A percentile compares a stretch with the other conserved stretches of the same genome.
Conservation (phyloP, 2,888 invertebrate species). For the Drosophila quinaria region DNA sequence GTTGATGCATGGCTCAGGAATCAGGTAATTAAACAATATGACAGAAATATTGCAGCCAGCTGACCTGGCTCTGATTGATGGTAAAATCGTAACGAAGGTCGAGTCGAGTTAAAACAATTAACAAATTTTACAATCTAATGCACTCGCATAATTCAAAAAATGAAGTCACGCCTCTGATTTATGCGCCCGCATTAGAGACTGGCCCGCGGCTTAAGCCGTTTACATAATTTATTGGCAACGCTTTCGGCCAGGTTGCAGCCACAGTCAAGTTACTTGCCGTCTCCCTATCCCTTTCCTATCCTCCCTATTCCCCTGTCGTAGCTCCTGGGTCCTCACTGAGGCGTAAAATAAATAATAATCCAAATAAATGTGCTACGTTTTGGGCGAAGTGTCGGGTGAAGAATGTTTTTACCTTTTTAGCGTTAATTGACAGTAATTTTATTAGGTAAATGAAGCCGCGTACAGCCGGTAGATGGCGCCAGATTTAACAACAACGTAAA, state of each 20-base stretch:
- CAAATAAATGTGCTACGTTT: constrained; percentile 65
- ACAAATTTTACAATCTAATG: constrained; percentile 45
- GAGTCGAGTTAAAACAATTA: constrained; percentile 35
- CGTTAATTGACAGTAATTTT: constrained; percentile 81
- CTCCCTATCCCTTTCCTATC: not conserved
- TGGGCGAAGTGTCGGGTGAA: not conserved
- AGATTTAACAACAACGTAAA: constrained; percentile 70
- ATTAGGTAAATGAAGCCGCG: constrained; percentile 72
- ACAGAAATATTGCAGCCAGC: constrained; percentile 77
- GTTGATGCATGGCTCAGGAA: constrained; percentile 82
- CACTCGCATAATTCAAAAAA: constrained; percentile 44
- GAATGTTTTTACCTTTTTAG: constrained; percentile 20
- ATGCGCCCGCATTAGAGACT: constrained; percentile 59
- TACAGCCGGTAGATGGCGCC: constrained; percentile 52
- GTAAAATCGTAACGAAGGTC: not conserved
- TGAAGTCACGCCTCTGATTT: constrained; percentile 67
- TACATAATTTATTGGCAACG: constrained; percentile 75
- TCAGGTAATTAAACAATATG: constrained; percentile 83
- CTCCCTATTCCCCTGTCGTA: too few species aligned
- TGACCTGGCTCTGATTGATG: constrained; percentile 53
- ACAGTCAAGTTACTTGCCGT: not conserved
- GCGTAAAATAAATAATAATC: constrained; percentile 78
- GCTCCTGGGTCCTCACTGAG: constrained; percentile 23
- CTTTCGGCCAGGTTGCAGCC: constrained; percentile 29
- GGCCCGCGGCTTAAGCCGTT: constrained; percentile 72